These are phyloP conservation scores for Bufotes viridis DNA, from an alignment of 2,797 vertebrate genomes.

Conservation along the genomic window DNA sequence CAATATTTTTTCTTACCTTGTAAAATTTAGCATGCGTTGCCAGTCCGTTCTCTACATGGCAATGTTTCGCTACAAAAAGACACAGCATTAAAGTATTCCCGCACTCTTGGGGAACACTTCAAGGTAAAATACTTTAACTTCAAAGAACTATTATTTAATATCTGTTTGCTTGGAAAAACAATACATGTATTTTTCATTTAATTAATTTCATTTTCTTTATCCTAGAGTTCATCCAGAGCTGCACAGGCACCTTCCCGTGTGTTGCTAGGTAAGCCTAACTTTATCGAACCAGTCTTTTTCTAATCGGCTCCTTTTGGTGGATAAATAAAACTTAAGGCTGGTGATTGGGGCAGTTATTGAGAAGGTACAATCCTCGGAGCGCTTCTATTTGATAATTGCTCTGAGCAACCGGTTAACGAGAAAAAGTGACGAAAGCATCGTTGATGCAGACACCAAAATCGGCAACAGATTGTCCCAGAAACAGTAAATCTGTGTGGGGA, in stretches of 20 bases:
- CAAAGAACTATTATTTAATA: neutral
- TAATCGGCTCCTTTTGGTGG: neutral
- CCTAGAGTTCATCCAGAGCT: conserved; percentile 79
- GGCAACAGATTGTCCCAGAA: no score
- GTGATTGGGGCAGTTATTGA: no score
- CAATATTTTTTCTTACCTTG: neutral
- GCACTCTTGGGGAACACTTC: conserved; percentile 89
- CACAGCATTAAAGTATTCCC: conserved; percentile 88
- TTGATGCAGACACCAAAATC: no score
- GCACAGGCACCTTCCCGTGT: conserved; percentile 76
- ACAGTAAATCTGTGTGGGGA: no score
- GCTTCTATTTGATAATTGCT: no score
- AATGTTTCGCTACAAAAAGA: conserved; percentile 91
- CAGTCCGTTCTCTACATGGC: conserved; percentile 93
- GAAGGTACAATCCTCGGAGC: no score
- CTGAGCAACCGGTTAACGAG: no score
- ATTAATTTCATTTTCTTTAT: conserved; percentile 60
- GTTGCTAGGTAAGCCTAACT: conserved; percentile 80
- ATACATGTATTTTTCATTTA: neutral
- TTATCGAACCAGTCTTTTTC: neutral
- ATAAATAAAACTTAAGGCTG: neutral
- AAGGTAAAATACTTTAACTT: conserved; percentile 72
- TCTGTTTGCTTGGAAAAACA: neutral
- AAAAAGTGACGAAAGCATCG: no score
- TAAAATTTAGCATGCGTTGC: conserved; percentile 84